Evolutionary conservation across 2,888 invertebrate genomes (phyloP).

Genomic region (Eristalinus sepulchralis): DNA sequence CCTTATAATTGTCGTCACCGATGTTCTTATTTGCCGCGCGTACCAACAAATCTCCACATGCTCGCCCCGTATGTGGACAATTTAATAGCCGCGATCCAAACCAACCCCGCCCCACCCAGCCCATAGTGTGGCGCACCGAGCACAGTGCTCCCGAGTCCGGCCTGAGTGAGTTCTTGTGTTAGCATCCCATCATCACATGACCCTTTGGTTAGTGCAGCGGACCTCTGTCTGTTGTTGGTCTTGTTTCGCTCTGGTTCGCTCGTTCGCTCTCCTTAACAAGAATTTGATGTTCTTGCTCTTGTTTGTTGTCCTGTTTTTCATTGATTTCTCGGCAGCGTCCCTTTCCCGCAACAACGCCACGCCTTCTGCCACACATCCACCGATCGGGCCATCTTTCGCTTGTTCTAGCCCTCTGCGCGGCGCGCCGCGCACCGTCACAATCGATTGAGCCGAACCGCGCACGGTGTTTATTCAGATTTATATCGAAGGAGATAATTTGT

Average conservation of each 20-base stretch:
- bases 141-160: background rate
- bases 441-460: conserved; percentile 54
- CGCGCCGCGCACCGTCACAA: conserved; percentile 1
- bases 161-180: conserved; percentile 69
- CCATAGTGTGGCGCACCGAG: background rate
- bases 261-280: conserved; percentile 66
- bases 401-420: conserved; percentile 24
- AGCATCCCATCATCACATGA: conserved; percentile 67
- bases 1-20: conserved; percentile 54
- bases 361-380: conserved; percentile 54
- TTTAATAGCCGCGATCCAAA: conserved; percentile 53
- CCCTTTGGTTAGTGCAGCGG: conserved; percentile 57
- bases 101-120: background rate
- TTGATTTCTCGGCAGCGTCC: conserved; percentile 3
- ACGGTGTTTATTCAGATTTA: conserved; percentile 71
- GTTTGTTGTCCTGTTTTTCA: conserved; percentile 58
- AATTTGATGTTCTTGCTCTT: conserved; percentile 65
- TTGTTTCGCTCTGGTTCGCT: conserved; percentile 60
- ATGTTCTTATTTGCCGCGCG: conserved; percentile 49
- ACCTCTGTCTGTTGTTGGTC: conserved; percentile 57
- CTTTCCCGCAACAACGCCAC: conserved; percentile 37
- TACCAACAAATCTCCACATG: conserved; percentile 39
- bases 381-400: conserved; percentile 59
- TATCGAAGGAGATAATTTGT: conserved; percentile 72
- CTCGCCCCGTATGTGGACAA: conserved; percentile 38